Conservation (phyloP, 35 echinoderm and acorn worm genomes). For the Stichopus chloronotus region DNA sequence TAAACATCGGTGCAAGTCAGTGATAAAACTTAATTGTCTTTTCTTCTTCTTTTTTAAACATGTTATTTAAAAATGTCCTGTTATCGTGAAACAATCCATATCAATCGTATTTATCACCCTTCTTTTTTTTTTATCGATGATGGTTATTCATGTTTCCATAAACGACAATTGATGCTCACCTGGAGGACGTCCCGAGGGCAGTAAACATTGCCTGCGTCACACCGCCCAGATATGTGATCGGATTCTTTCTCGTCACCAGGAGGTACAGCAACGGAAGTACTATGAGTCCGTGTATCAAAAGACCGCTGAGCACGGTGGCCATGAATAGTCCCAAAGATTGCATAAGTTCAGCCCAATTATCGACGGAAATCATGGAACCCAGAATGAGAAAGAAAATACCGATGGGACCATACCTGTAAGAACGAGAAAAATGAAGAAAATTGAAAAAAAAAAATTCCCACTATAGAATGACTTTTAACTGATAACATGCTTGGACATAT, state of each 20-base stretch:
- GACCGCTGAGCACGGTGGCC: slow-evolving; percentile 77
- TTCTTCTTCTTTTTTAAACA: too few species aligned
- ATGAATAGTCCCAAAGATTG: slow-evolving; percentile 82
- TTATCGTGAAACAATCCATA: too few species aligned
- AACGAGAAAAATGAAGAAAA: neutral
- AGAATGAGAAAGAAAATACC: slow-evolving; percentile 94
- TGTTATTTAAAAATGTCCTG: too few species aligned
- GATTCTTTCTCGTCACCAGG: slow-evolving; percentile 74
- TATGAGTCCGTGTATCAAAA: slow-evolving; percentile 81
- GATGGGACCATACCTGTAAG: slow-evolving; percentile 55
- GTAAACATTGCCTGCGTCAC: slow-evolving; percentile 82
- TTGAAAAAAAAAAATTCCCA: neutral
- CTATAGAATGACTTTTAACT: neutral
- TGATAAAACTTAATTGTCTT: too few species aligned
- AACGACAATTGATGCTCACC: slow-evolving; percentile 52
- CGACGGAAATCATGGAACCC: slow-evolving; percentile 79
- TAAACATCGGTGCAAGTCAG: too few species aligned
- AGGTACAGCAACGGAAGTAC: slow-evolving; percentile 80
- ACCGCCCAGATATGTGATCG: slow-evolving; percentile 63
- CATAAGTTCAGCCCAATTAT: slow-evolving; percentile 88
- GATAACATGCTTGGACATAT: too few species aligned
- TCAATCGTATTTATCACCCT: too few species aligned
- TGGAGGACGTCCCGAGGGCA: slow-evolving; percentile 92
- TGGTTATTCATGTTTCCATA: too few species aligned
- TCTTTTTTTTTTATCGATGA: too few species aligned